Base-by-base conservation (phyloP, 2,888 invertebrate genomes). In the Polylopha cassiicola region DNA sequence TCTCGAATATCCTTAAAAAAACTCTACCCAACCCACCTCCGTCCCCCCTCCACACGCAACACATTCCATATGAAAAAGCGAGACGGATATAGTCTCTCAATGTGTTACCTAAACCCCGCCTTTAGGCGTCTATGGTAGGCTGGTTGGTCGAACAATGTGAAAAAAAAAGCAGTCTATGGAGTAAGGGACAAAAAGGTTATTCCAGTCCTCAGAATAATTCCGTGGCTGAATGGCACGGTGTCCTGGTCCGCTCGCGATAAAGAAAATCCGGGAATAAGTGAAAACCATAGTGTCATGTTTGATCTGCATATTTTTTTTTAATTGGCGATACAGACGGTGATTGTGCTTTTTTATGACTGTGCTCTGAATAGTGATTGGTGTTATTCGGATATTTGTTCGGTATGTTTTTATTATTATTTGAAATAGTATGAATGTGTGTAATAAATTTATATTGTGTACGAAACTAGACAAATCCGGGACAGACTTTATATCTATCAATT, bases 111-210 rank as follows among this genome's bases (percentile, higher is more conserved):
- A 45, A 48, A 62, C 72, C 60, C 70, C 73, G 73, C 73, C 75
- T 58, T 65, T 65, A 53, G 59, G 62, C 63, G 53, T 51, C 44
- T 50, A 46, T 44, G 30, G 61, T 71, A 69, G 70, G 70, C 73
- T 65, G 74, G 73, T 74, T 72, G 68, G 66, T 63, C 66, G 70
- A 67, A 73, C 75, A 74, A 71, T 71, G 63, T 57, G 56, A 61
- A 72, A 76, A 75, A 71, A 71, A 68, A 66, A 34, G 61, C 69
- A 70, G 71, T 73, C 45, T 60, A 61, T 59, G 55, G 57, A 42
- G 65, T 63, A 67, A 72, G 73, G 73, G 74, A 76, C 77, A 77
- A 73, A 74, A 75, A 77, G 77, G 74, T 69, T 64, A 50, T 61
- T 66, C 62, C 65, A 53, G 61, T 64, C 61, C 56, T 67, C 73